These are phyloP conservation scores for Amblyjoppa fuscipennis DNA, from an alignment of 2,888 invertebrate genomes.

Conservation along the genomic window DNA sequence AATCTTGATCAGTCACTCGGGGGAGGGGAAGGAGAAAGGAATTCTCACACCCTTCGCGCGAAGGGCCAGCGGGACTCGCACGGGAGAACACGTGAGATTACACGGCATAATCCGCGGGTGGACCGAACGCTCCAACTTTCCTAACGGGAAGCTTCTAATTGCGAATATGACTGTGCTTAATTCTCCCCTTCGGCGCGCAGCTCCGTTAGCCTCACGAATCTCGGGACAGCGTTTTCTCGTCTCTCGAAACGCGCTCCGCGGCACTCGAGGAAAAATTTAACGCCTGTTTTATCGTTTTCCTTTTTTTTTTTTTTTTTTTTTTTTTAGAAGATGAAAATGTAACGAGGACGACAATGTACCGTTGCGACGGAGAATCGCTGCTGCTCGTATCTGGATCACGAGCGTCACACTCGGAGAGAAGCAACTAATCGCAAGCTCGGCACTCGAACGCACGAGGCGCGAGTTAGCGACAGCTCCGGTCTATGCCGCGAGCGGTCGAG, in stretches of 20 bases:
- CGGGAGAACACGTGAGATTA: conserved; percentile 76
- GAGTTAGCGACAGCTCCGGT: conserved; percentile 31
- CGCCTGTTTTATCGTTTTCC: too few species aligned
- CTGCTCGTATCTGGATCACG: conserved; percentile 27
- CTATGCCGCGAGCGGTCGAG: conserved; percentile 29
- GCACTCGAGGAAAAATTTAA: background rate
- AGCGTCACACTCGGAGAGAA: conserved; percentile 14
- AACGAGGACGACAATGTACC: conserved; percentile 13
- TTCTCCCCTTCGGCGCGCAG: conserved; percentile 69
- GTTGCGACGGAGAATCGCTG: conserved; percentile 14
- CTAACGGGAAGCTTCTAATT: conserved; percentile 77
- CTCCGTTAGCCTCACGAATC: conserved; percentile 22
- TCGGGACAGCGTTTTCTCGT: conserved; percentile 12
- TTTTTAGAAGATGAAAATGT: background rate
- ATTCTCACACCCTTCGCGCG: conserved; percentile 56
- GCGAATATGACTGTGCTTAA: conserved; percentile 84
- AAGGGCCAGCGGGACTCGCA: conserved; percentile 35
- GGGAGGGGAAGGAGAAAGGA: conserved; percentile 19
- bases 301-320: too few species aligned
- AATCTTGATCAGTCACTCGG: conserved; percentile 34
- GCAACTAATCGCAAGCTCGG: conserved; percentile 12
- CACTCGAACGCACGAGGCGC: conserved; percentile 39
- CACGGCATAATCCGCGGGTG: conserved; percentile 79
- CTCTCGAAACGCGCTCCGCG: background rate
- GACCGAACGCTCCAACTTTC: conserved; percentile 77